phyloP scores from a whole-genome alignment of 2,888 invertebrate genomes.

The Erebia ligea region DNA sequence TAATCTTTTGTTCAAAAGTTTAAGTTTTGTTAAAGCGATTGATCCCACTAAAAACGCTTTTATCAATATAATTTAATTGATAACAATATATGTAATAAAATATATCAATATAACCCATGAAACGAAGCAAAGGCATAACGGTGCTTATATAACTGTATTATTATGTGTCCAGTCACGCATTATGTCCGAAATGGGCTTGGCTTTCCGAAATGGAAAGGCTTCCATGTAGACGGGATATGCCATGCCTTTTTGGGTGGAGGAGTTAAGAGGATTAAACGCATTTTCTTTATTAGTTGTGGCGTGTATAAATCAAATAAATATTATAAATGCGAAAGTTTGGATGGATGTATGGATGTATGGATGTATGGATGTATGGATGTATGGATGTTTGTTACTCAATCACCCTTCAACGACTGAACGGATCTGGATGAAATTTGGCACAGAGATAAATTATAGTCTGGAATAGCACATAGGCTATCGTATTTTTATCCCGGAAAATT shows the following conservation, averaged over 20 bases:
- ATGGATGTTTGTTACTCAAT: no score
- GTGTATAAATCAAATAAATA: not conserved
- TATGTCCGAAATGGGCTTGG: conserved; percentile 39
- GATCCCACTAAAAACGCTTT: not conserved
- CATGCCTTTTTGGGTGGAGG: conserved; percentile 37
- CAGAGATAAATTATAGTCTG: no score
- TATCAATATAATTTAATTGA: not conserved
- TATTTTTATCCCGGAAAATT: no score
- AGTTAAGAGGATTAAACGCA: conserved; percentile 28
- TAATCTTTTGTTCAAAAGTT: no score
- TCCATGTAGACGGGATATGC: conserved; percentile 36
- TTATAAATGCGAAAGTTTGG: not conserved
- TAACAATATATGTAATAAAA: not conserved
- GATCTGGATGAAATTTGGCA: no score
- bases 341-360: no score
- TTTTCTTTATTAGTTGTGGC: conserved; percentile 19
- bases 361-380: no score
- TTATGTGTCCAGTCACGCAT: conserved; percentile 42
- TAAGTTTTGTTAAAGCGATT: not conserved
- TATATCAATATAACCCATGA: conserved; percentile 7
- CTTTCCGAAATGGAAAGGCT: not conserved
- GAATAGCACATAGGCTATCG: no score
- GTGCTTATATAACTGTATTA: conserved; percentile 38
- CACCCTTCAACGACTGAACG: no score
- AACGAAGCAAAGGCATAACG: conserved; percentile 36